Evolutionary conservation across 2,113 vertebrate genomes (phyloP).

Genomic region (Pachycephala philippinensis): DNA sequence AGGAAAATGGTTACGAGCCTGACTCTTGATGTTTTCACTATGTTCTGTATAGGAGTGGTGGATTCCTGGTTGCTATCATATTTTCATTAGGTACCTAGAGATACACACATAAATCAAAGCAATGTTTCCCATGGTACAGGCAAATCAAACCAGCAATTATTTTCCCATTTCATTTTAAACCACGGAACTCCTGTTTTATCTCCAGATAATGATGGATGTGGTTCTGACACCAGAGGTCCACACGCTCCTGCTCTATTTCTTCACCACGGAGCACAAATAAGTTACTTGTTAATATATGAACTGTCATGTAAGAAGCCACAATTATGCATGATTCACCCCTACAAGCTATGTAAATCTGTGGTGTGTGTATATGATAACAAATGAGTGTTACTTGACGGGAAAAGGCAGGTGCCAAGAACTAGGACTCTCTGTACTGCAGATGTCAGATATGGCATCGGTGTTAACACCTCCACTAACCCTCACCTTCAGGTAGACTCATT

Average conservation of each 20-base stretch:
- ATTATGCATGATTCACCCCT: conserved; percentile 57
- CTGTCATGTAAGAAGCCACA: conserved; percentile 62
- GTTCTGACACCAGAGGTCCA: conserved; percentile 47
- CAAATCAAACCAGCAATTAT: conserved; percentile 47
- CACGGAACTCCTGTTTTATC: conserved; percentile 27
- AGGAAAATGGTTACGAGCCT: background rate
- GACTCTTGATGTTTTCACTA: background rate
- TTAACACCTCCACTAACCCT: conserved; percentile 33
- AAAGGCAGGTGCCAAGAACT: conserved; percentile 46
- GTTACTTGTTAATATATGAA: conserved; percentile 46
- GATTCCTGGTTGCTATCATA: background rate
- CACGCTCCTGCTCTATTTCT: background rate
- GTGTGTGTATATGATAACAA: conserved; percentile 47
- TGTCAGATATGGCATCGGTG: conserved; percentile 21
- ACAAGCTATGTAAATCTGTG: conserved; percentile 34
- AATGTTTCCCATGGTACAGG: background rate
- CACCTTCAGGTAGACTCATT: conserved; percentile 37
- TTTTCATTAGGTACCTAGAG: background rate
- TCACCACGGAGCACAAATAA: background rate
- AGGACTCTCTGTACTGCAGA: background rate
- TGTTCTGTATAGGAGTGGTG: background rate
- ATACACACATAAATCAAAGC: conserved; percentile 19
- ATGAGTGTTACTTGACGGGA: conserved; percentile 52
- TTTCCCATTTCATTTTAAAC: conserved; percentile 40
- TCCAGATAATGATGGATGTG: conserved; percentile 16